These are phyloP conservation scores for Sylvicola fuscatus DNA, from an alignment of 2,888 invertebrate species.

Conservation along the genomic window DNA sequence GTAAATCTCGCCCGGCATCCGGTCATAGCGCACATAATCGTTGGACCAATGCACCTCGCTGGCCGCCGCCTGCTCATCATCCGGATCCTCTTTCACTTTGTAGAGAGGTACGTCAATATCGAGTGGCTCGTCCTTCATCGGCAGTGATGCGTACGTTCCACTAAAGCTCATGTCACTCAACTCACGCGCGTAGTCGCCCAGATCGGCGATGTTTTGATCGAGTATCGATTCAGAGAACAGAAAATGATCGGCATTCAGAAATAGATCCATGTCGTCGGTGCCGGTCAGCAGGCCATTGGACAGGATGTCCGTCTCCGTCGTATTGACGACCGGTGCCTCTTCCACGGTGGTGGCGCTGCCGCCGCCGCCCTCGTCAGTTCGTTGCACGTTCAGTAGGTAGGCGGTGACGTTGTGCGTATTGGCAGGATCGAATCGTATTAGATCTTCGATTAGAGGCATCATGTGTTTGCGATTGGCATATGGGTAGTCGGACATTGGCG, in stretches of 20 bases:
- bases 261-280: conserved; percentile 14
- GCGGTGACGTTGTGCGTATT: conserved; percentile 31
- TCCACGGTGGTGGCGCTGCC: conserved; percentile 12
- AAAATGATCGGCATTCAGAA: conserved; percentile 21
- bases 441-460: conserved; percentile 24
- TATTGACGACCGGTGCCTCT: conserved; percentile 14
- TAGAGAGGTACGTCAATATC: conserved; percentile 12
- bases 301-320: background rate
- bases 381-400: conserved; percentile 36
- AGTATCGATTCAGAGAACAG: conserved; percentile 27
- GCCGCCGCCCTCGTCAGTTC: conserved; percentile 16
- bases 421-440: conserved; percentile 33
- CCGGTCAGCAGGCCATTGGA: background rate
- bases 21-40: too few species aligned
- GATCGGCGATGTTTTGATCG: conserved; percentile 35
- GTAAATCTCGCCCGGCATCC: too few species aligned
- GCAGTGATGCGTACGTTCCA: conserved; percentile 17
- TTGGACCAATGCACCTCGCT: background rate
- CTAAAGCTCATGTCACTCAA: conserved; percentile 1
- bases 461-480: conserved; percentile 24
- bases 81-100: background rate
- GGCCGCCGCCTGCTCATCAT: background rate
- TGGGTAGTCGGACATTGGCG: conserved; percentile 21
- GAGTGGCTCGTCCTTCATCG: conserved; percentile 25
- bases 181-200: conserved; percentile 27